Percentiles rank a stretch among this genome's conserved stretches.
These are phyloP conservation scores for Microtus oregoni DNA, from an alignment of 2,113 vertebrate species.

Conservation along the genomic window DNA sequence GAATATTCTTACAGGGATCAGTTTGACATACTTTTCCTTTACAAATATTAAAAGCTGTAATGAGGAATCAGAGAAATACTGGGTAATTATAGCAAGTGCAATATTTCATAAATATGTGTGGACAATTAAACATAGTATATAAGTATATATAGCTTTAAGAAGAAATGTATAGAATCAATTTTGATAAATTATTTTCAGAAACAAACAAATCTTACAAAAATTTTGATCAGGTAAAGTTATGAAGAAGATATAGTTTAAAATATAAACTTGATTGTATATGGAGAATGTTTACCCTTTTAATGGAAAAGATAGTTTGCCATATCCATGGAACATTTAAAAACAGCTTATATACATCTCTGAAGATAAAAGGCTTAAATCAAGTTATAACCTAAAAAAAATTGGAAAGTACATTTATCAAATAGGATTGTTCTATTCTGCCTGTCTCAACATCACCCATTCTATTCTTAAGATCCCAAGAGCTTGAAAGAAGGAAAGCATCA, in stretches of 20 bases:
- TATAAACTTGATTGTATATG: slow-evolving; percentile 36
- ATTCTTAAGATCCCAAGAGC: not conserved
- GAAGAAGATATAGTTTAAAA: slow-evolving; percentile 5
- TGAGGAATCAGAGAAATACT: not conserved
- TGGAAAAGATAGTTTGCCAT: not conserved
- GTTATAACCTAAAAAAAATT: not conserved
- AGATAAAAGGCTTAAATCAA: slow-evolving; percentile 29
- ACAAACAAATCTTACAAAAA: slow-evolving; percentile 42
- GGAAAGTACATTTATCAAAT: not conserved
- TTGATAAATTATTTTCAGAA: slow-evolving; percentile 5
- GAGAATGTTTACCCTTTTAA: not conserved
- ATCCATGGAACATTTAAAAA: slow-evolving; percentile 3
- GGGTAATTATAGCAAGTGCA: not conserved
- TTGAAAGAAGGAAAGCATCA: not conserved
- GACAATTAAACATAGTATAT: not conserved
- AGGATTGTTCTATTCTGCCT: slow-evolving; percentile 27
- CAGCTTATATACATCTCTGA: not conserved
- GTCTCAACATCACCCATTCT: not conserved
- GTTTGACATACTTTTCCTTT: not conserved
- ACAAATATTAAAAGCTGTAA: slow-evolving; percentile 41
- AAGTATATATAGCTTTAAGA: not conserved
- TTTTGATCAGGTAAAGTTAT: not conserved
- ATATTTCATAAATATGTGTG: not conserved
- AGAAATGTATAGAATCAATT: not conserved
- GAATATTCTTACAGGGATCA: not conserved